phyloP scores from a whole-genome alignment of 2,888 invertebrate genomes.

The Drosophila neonasuta region DNA sequence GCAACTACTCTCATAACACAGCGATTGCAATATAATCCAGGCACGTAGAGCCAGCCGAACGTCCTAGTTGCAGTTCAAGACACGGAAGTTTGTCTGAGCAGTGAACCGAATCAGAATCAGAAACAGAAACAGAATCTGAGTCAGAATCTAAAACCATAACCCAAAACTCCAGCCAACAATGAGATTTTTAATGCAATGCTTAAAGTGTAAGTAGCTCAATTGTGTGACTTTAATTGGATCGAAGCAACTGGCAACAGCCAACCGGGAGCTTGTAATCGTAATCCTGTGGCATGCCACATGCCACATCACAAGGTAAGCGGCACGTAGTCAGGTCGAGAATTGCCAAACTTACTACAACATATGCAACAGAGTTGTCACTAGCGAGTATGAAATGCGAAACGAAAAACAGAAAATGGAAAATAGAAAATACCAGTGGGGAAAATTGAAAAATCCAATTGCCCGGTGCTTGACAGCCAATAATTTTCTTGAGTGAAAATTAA shows the following conservation, averaged over 20 bases:
- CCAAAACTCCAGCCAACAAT: constrained; percentile 33
- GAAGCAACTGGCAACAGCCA: neutral
- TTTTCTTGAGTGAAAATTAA: constrained; percentile 41
- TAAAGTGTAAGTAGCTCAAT: constrained; percentile 68
- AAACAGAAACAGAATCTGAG: constrained; percentile 2
- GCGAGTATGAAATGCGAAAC: constrained; percentile 8
- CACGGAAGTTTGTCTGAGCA: constrained; percentile 59
- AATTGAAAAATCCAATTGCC: constrained; percentile 57
- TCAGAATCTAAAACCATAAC: constrained; percentile 4
- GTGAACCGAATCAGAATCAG: constrained; percentile 29
- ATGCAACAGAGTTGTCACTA: constrained; percentile 36
- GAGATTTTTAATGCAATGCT: constrained; percentile 59
- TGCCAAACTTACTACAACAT: constrained; percentile 45
- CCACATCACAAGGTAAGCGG: constrained; percentile 19
- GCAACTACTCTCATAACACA: constrained; percentile 7
- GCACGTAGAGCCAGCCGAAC: constrained; percentile 39
- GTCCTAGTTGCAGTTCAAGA: constrained; percentile 3
- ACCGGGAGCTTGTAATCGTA: neutral
- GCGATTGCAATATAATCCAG: constrained; percentile 45
- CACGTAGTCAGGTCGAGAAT: constrained; percentile 52
- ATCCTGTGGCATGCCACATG: constrained; percentile 15
- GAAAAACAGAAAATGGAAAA: constrained; percentile 1
- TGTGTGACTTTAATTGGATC: constrained; percentile 45
- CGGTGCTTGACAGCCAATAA: constrained; percentile 40
- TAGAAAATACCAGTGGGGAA: constrained; percentile 6